Conservation (phyloP, 2,888 invertebrate species). For the Torymus auratus region DNA sequence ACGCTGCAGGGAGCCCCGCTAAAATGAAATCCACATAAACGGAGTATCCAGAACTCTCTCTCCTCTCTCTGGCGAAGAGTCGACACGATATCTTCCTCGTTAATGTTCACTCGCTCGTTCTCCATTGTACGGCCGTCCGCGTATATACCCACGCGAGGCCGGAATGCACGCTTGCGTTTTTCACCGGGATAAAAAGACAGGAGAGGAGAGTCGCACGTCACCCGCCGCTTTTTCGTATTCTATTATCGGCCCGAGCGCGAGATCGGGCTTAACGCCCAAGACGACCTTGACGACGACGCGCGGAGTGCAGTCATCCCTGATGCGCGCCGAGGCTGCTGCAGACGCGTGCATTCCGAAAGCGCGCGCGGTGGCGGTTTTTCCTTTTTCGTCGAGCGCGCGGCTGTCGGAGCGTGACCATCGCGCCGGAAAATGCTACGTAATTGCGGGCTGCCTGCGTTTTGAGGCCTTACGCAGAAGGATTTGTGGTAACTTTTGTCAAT, state of each 20-base stretch:
- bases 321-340: not conserved
- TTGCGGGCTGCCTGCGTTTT: not conserved
- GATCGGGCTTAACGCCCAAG: slow-evolving; percentile 50
- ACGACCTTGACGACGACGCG: slow-evolving; percentile 38
- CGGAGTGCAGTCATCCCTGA: slow-evolving; percentile 16
- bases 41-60: too few species aligned
- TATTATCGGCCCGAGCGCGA: slow-evolving; percentile 36
- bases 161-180: too few species aligned
- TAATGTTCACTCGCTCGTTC: slow-evolving; percentile 6
- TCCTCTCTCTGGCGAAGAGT: too few species aligned
- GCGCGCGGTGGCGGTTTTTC: not conserved
- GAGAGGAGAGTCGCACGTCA: too few species aligned
- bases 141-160: not conserved
- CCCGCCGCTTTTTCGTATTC: slow-evolving; percentile 11
- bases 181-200: too few species aligned
- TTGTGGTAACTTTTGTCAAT: not conserved
- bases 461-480: not conserved
- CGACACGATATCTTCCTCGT: slow-evolving; percentile 8
- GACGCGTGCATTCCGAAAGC: not conserved
- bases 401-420: not conserved
- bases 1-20: too few species aligned
- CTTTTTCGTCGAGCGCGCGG: not conserved
- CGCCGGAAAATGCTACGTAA: not conserved
- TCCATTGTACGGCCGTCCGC: too few species aligned
- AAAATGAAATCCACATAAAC: too few species aligned